phyloP scores from a whole-genome alignment of 1,140 invertebrate species.

The Leguminivora glycinivorella region DNA sequence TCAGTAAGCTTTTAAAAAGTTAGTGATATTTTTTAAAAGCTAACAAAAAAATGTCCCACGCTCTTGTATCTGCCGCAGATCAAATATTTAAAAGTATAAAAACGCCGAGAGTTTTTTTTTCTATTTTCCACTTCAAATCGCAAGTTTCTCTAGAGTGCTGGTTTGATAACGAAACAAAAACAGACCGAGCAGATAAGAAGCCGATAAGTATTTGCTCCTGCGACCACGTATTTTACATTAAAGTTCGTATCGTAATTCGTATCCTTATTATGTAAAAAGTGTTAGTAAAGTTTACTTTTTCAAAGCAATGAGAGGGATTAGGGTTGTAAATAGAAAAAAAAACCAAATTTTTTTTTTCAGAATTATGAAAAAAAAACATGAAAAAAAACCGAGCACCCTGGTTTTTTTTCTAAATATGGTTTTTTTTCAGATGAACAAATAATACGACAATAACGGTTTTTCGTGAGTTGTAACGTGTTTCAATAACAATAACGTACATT shows the following conservation, averaged over 20 bases:
- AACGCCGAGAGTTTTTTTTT: conserved; percentile 10
- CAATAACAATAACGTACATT: too few species aligned
- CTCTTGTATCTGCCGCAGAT: neutral
- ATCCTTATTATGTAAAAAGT: neutral
- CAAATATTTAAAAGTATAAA: neutral
- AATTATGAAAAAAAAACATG: too few species aligned
- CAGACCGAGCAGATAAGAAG: neutral
- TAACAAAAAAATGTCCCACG: neutral
- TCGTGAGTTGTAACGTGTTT: too few species aligned
- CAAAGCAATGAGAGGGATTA: neutral
- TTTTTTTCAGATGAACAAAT: too few species aligned
- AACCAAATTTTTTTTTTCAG: too few species aligned
- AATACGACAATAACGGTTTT: too few species aligned
- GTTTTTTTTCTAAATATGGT: too few species aligned
- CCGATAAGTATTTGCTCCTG: neutral
- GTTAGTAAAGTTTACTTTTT: neutral
- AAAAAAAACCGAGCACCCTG: too few species aligned
- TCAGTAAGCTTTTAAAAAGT: neutral
- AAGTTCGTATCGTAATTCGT: neutral
- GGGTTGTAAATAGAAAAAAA: neutral
- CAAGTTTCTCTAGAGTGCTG: conserved; percentile 19
- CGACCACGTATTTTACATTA: neutral
- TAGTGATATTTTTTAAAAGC: neutral
- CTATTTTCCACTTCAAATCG: conserved; percentile 3
- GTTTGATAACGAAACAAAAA: conserved; percentile 17